Percentiles rank a stretch among this genome's conserved stretches.
These are phyloP conservation scores for Artibeus jamaicensis DNA, from an alignment of 2,797 vertebrate species.

Conservation along the genomic window DNA sequence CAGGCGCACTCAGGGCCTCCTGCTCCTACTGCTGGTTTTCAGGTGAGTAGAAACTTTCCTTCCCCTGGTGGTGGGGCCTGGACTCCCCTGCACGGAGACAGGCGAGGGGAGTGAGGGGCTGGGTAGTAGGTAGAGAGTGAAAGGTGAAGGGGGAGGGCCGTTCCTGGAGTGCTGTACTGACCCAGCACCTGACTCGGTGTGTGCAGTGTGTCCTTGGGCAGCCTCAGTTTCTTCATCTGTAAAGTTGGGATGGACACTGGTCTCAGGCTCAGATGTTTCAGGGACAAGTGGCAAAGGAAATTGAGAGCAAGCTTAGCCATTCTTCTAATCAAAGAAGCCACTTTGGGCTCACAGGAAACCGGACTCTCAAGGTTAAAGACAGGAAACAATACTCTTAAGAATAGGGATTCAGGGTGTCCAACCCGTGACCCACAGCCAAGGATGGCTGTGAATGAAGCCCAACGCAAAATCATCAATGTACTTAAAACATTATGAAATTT, in stretches of 20 bases:
- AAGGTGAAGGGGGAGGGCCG: not conserved
- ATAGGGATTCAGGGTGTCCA: not conserved
- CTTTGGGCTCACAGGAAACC: not conserved
- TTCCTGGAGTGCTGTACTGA: not conserved
- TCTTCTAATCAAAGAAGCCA: not conserved
- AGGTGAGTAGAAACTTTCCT: slow-evolving; percentile 80
- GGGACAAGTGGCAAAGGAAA: not conserved
- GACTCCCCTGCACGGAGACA: not conserved
- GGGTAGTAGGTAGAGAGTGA: not conserved
- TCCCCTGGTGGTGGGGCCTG: slow-evolving; percentile 18
- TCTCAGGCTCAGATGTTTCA: not conserved
- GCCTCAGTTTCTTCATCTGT: not conserved
- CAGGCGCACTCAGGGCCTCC: slow-evolving; percentile 83
- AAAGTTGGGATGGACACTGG: not conserved
- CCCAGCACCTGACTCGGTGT: not conserved
- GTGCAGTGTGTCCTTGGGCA: not conserved
- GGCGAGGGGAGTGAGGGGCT: not conserved
- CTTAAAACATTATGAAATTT: too few relatives aligned
- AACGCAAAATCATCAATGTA: too few relatives aligned
- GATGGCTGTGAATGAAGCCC: too few relatives aligned
- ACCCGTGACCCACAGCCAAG: too few relatives aligned
- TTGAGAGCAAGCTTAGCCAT: not conserved
- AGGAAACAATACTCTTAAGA: too few relatives aligned
- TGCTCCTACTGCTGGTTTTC: slow-evolving; percentile 81
- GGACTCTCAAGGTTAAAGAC: not conserved